These are phyloP conservation scores for Stigmatopora nigra DNA, from an alignment of 2,113 vertebrate genomes.

Conservation along the genomic window DNA sequence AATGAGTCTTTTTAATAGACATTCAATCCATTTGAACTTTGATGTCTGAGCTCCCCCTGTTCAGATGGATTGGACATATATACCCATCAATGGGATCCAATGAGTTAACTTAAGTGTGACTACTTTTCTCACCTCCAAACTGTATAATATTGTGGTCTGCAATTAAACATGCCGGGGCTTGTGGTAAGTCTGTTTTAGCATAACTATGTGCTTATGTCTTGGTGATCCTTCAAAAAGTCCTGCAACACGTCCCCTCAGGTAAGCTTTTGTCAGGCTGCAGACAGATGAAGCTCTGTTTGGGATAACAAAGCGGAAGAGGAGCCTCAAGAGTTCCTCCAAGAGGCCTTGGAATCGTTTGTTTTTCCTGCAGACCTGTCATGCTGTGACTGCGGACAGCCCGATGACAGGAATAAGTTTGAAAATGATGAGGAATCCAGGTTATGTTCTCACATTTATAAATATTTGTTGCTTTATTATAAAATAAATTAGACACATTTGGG, in stretches of 20 bases:
- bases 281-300: conserved; percentile 51
- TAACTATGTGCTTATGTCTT: conserved; percentile 55
- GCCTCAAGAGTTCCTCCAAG: conserved; percentile 42
- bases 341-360: conserved; percentile 41
- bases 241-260: conserved; percentile 51
- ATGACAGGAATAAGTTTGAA: conserved; percentile 18
- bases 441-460: background rate
- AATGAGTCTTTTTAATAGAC: too few relatives aligned
- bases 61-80: too few relatives aligned
- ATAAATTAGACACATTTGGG: background rate
- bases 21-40: too few relatives aligned
- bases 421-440: conserved; percentile 22
- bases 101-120: background rate
- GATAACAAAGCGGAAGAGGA: conserved; percentile 51
- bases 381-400: conserved; percentile 19
- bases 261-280: conserved; percentile 57
- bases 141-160: background rate
- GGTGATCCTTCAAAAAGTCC: conserved; percentile 28
- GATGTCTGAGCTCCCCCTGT: too few relatives aligned
- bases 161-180: conserved; percentile 55
- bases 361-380: conserved; percentile 49
- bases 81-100: too few relatives aligned
- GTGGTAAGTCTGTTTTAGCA: conserved; percentile 48
- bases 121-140: background rate
- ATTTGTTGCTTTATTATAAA: background rate